phyloP scores from a whole-genome alignment of 2,113 vertebrate genomes.

The Pandion haliaetus region DNA sequence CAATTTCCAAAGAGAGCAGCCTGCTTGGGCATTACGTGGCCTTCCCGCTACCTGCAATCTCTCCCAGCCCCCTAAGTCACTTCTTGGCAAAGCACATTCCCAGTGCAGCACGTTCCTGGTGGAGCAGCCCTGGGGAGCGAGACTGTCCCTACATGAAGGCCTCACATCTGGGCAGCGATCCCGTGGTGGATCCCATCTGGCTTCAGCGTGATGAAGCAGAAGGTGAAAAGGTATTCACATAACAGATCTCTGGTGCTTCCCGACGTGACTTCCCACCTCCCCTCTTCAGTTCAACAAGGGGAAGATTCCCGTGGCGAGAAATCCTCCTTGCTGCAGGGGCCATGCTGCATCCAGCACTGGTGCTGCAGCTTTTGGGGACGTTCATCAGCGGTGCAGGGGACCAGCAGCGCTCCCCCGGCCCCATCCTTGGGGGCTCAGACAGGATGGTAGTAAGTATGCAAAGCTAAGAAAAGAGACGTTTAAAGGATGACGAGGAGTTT shows the following conservation, averaged over 20 bases:
- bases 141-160: accelerated
- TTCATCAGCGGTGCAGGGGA: not conserved
- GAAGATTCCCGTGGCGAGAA: not conserved
- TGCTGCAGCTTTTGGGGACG: accelerated
- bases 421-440: accelerated
- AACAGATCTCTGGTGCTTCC: not conserved
- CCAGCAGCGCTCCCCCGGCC: not conserved
- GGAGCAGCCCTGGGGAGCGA: not conserved
- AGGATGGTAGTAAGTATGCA: not conserved
- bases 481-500: not conserved
- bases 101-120: no score
- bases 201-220: not conserved
- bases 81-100: not conserved
- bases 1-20: not conserved
- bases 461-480: not conserved
- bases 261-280: not conserved
- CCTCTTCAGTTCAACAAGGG: accelerated
- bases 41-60: accelerated
- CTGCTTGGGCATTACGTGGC: not conserved
- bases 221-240: not conserved
- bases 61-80: not conserved
- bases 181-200: accelerated
- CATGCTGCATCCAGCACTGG: accelerated
- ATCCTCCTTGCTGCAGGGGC: accelerated
- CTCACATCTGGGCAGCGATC: not conserved